Percentiles rank a stretch among this genome's conserved stretches.
Evolutionary conservation across 1,140 invertebrate species (phyloP).

Genomic region (Trinorchestia longiramus): DNA sequence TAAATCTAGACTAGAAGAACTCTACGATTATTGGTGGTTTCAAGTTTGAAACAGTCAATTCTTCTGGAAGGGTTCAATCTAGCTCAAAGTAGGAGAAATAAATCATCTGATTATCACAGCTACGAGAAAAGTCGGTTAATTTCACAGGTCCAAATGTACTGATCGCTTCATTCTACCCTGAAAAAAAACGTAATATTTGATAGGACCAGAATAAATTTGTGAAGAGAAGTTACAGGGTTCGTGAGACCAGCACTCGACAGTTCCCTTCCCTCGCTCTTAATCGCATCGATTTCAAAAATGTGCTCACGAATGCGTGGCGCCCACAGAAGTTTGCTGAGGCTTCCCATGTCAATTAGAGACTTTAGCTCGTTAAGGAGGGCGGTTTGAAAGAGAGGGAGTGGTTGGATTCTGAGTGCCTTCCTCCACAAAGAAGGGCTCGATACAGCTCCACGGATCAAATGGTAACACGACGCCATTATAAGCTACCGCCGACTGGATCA

Average conservation of each 20-base stretch:
- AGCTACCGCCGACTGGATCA: neutral
- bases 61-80: neutral
- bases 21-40: neutral
- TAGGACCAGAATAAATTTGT: neutral
- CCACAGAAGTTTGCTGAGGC: slow-evolving; percentile 40
- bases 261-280: neutral
- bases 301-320: neutral
- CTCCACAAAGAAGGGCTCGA: slow-evolving; percentile 2
- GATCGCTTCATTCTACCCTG: neutral
- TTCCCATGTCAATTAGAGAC: slow-evolving; percentile 52
- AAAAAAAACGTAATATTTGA: neutral
- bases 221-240: neutral
- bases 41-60: neutral
- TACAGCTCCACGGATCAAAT: neutral
- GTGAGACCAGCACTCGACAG: neutral
- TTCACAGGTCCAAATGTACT: neutral
- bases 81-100: neutral
- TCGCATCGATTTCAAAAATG: slow-evolving; percentile 51
- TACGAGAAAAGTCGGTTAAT: neutral
- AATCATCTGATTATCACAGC: neutral
- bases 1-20: too few relatives aligned
- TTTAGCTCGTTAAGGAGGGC: slow-evolving; percentile 33
- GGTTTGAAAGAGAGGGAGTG: slow-evolving; percentile 31
- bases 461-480: slow-evolving; percentile 13
- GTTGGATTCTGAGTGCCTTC: slow-evolving; percentile 2